Evolutionary conservation across 1,140 invertebrate genomes (phyloP).

Genomic region (Drosophila orena): DNA sequence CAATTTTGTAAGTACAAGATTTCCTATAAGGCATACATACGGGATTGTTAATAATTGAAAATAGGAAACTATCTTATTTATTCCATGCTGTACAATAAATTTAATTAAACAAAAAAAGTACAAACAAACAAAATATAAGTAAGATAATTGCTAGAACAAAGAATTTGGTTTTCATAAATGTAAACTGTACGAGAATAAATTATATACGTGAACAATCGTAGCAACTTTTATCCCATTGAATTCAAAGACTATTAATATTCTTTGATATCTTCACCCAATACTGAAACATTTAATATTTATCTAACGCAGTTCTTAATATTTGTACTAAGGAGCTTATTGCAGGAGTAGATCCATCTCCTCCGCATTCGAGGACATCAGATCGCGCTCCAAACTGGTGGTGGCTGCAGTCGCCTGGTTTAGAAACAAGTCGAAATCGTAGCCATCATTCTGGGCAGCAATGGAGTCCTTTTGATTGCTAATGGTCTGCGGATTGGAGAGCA

Average conservation of each 20-base stretch:
- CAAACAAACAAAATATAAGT: background rate
- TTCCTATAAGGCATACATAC: background rate
- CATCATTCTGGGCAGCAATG: conserved; percentile 70
- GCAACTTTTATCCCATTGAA: background rate
- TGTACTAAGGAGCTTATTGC: conserved; percentile 54
- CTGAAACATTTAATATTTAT: background rate
- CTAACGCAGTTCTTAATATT: conserved; percentile 10
- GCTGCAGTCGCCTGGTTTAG: conserved; percentile 67
- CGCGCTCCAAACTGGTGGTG: conserved; percentile 63
- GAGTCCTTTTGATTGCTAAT: conserved; percentile 75
- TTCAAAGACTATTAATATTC: background rate
- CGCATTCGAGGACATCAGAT: conserved; percentile 75
- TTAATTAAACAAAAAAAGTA: background rate
- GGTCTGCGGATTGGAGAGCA: conserved; percentile 75
- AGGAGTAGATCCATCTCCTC: conserved; percentile 76
- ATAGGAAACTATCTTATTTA: too few relatives aligned
- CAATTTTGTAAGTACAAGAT: conserved; percentile 11
- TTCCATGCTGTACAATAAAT: background rate
- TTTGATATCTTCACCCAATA: background rate
- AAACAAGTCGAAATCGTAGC: conserved; percentile 78
- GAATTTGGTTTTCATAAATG: background rate
- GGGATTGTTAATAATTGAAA: too few relatives aligned
- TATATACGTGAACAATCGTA: background rate
- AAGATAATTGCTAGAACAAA: background rate
- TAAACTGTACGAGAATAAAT: background rate